Evolutionary conservation across 2,113 vertebrate species (phyloP), one percentile per base, ranked within the genome.

Genomic region (Trinectes maculatus): DNA sequence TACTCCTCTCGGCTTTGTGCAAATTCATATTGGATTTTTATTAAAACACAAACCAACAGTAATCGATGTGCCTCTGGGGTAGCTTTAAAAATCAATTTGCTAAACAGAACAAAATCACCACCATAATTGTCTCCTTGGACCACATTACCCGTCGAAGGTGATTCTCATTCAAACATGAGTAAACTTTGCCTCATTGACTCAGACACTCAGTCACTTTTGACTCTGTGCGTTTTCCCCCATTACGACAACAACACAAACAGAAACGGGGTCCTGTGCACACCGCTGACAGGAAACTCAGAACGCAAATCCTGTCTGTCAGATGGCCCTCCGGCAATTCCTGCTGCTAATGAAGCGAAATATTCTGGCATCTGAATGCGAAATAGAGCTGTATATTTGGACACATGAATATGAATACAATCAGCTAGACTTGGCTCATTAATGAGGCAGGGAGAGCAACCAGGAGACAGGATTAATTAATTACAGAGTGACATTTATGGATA

Each of bases 401-500:
- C 81, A 85, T 86, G 84, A 87, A 91, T 89, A 85, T 89, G 87
- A 92, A 90, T 87, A 91, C 86, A 92, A 90, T 92, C 88, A 86
- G 77, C 85, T 65, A 62, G 85, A 85, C 89, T 86, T 89, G 87
- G 86, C 87, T 88, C 86, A 75, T 88, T 93, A 92, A 89, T 91
- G 90, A 93, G 90, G 73, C 87, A 82, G 87, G 58, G 81, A 84
- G 87, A 90, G 89, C 84, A 73, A 88, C 85, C 85, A 87, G 84
- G 75, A 88, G 91, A 92, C 91, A 90, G 86, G 79, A 90, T 87
- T 87, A 90, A 92, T 92, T 92, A 91, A 93, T 93, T 92, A 91
- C 74, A 78, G 83, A 83, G 77, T 92, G 91, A 90, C 93, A 93
- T 93, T 93, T 92, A 91, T 90, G 89, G 89, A 92, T 92, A 92